phyloP scores from a whole-genome alignment of 2,113 vertebrate species.

The Hemiscyllium ocellatum region DNA sequence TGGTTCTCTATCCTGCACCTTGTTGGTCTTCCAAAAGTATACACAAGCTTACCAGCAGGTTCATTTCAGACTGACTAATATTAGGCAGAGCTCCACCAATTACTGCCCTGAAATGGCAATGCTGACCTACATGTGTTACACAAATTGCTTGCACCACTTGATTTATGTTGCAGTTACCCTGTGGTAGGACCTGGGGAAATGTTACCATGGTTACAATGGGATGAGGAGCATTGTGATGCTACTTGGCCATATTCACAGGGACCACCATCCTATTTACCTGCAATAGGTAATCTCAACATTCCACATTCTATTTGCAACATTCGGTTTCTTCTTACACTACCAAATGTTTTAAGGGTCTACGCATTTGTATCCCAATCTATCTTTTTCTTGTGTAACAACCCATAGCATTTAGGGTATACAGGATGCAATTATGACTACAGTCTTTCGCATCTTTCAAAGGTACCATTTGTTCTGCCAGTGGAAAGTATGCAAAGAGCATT shows the following conservation, averaged over 20 bases:
- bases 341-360: neutral
- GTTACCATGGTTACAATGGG: neutral
- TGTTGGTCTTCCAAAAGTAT: no score
- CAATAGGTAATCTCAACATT: neutral
- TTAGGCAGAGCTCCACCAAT: neutral
- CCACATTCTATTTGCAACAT: neutral
- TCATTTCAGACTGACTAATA: no score
- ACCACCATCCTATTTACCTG: neutral
- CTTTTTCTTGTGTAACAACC: neutral
- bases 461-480: neutral
- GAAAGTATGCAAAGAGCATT: neutral
- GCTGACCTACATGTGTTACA: neutral
- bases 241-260: neutral
- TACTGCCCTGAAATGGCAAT: neutral
- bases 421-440: neutral
- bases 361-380: neutral
- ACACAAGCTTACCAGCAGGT: no score
- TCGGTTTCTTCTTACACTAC: neutral
- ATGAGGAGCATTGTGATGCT: neutral
- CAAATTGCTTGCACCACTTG: neutral
- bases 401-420: neutral
- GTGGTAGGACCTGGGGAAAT: neutral
- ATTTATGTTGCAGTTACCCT: neutral
- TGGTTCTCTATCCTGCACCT: no score
- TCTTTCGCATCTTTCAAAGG: neutral